Evolutionary conservation across 1,140 invertebrate genomes (phyloP), one percentile per base, ranked within the genome.

Genomic region (Chironomus striatipennis): DNA sequence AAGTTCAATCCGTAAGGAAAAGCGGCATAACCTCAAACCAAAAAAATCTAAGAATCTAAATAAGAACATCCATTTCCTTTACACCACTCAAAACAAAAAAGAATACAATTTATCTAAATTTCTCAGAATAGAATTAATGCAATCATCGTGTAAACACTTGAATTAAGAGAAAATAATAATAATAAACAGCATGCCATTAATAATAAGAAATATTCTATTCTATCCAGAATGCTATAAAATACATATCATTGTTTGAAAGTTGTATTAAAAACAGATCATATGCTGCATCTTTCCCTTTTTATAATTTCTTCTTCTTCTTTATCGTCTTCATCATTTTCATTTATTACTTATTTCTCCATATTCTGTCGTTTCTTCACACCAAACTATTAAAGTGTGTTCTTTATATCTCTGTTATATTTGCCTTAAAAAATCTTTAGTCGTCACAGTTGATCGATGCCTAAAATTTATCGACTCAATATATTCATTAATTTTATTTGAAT

Each of bases 361-460:
- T 47, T 47, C 43, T 47, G 43, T 47, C 47, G 47, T 57, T n/a
- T 4, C 47, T 57, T 57, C 47, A 57, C 47, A 57, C 12, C n/a
- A n/a, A 57, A n/a, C 12, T n/a, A 57, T 57, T 57, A 57, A 57
- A 57, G 12, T 57, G 47, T 12, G 47, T 57, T 57, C 47, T 15
- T 57, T 57, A 57, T 57, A 57, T 57, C 12, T 57, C 12, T 57
- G 47, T 57, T 57, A 57, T 34, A 5, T 34, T 34, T 34, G 24
- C 47, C 47, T 57, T 57, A n/a, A 15, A n/a, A 34, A 34, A 12
- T 57, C 47, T 57, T 15, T 15, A n/a, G 47, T 57, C 12, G 47
- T 57, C 47, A 57, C 47, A 57, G 47, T 57, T 57, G 47, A 57
- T 57, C 47, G 47, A 57, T 57, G 47, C 47, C n/a, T 57, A n/a